Conservation (phyloP, 2,888 invertebrate species). For the Aporophyla nigra region DNA sequence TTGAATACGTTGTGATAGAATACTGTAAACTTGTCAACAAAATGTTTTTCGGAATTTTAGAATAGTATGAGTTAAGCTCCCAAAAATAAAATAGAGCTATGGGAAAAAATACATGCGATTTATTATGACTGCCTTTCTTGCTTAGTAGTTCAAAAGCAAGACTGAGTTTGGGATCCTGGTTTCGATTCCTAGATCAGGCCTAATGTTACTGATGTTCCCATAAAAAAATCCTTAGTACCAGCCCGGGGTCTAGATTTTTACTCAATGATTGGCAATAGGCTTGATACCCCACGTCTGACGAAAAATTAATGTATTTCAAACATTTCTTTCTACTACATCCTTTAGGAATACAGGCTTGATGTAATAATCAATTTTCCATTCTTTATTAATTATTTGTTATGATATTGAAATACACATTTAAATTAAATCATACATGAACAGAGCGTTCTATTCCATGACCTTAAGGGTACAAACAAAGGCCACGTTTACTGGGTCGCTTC, state of each 20-base stretch:
- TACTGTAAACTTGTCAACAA: not conserved
- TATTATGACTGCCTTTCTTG: not conserved
- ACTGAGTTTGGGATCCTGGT: not conserved
- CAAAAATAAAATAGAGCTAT: not conserved
- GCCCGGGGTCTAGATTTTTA: not conserved
- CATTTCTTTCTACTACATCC: too few species aligned
- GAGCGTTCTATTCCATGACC: not conserved
- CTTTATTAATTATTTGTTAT: not conserved
- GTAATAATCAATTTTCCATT: not conserved
- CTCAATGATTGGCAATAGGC: not conserved
- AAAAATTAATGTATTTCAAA: not conserved
- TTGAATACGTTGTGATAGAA: not conserved
- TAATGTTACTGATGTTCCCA: not conserved
- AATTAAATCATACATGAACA: not conserved
- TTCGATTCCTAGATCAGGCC: not conserved
- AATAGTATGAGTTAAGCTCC: not conserved
- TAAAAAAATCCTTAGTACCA: not conserved
- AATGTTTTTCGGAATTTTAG: not conserved
- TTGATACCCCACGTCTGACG: not conserved
- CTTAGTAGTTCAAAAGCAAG: not conserved
- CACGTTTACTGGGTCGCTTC: constrained; percentile 18
- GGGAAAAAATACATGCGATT: not conserved
- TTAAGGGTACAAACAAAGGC: constrained; percentile 12
- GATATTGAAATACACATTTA: not conserved
- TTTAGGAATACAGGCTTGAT: not conserved